phyloP scores from a whole-genome alignment of 2,797 vertebrate genomes.

The Chaunax sp. region DNA sequence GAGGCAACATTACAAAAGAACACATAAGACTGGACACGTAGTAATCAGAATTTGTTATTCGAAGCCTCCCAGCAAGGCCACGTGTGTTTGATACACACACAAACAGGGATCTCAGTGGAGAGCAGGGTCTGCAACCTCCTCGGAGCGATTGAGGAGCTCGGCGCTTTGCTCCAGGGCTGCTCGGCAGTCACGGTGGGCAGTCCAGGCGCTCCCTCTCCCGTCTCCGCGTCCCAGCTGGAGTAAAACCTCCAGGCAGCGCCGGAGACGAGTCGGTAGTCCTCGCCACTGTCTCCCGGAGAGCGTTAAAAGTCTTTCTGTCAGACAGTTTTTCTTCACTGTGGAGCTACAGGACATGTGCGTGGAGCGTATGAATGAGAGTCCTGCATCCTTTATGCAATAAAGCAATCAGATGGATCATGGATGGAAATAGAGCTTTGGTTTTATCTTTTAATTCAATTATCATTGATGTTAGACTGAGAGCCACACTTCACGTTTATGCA shows the following conservation, averaged over 20 bases:
- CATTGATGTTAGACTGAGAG: too few relatives aligned
- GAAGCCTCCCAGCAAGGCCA: constrained; percentile 10
- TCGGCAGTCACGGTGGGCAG: constrained; percentile 6
- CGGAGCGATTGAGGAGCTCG: constrained; percentile 12
- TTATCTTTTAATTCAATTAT: too few relatives aligned
- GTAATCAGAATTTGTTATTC: constrained; percentile 8
- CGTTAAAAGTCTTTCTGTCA: too few relatives aligned
- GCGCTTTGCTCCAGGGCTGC: constrained; percentile 10
- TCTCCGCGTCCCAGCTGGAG: constrained; percentile 29
- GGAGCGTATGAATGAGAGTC: too few relatives aligned
- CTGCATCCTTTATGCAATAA: too few relatives aligned
- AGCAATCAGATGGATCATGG: too few relatives aligned
- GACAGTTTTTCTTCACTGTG: too few relatives aligned
- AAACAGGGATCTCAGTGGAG: not conserved
- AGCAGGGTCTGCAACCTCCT: constrained; percentile 3
- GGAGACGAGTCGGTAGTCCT: constrained; percentile 38
- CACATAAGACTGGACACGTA: constrained; percentile 1
- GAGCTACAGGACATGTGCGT: too few relatives aligned
- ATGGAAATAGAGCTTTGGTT: too few relatives aligned
- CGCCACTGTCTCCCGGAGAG: too few relatives aligned
- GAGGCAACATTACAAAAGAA: constrained; percentile 4
- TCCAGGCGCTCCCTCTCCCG: not conserved
- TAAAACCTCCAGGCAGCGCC: constrained; percentile 21
- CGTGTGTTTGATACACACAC: too few relatives aligned
- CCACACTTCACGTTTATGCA: too few relatives aligned